Base-by-base conservation (phyloP, 1,140 invertebrate species). In the Drosophila sechellia region DNA sequence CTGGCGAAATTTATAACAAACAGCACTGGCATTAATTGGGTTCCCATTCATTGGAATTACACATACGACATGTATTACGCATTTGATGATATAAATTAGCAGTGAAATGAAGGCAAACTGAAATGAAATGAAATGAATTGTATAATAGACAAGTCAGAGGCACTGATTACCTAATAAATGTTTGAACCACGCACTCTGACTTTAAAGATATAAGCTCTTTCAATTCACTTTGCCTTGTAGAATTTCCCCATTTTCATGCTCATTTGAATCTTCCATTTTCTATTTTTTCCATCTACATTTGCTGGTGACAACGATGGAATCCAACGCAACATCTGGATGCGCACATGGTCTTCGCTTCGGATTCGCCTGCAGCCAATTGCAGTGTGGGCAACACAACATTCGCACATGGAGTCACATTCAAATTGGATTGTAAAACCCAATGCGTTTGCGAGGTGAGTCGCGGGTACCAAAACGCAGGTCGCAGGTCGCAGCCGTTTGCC, bases 391-490 rank as follows among this genome's bases (percentile, higher is more conserved):
- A 95, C 69, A 92, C 91, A 60, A 94, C 93, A 37, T 95, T 95
- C 92, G 91, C 93, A 56, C 95, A 96, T 91, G 95, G 95, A 37
- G 94, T 95, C 77, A 94, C 94, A 65, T 96, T 96, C 89, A 93
- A 94, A 68, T 93, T 94, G 64, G 95, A 95, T 91, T 96, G 95
- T 90, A 93, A 94, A 49, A 95, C 94, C 40, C 94, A 95, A 89
- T 96, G 95, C 91, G 94, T 94, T 42, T 96, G 95, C 90, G 95
- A 95, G 93, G 94, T 94, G 90, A 93, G 93, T 91, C 17, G 31
- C 10, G 22, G 25, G 59, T 50, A 8, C 25, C 6, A 13, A 27
- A 31, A 31, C 31, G 31, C 31, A 31, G 15, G 4, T 34, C 27
- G 1, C n/a, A 50, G 53, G 8, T 34, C 5, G 20, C 10, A 34